Conservation (phyloP, 2,797 vertebrate species). For the Babyrousa celebensis region DNA sequence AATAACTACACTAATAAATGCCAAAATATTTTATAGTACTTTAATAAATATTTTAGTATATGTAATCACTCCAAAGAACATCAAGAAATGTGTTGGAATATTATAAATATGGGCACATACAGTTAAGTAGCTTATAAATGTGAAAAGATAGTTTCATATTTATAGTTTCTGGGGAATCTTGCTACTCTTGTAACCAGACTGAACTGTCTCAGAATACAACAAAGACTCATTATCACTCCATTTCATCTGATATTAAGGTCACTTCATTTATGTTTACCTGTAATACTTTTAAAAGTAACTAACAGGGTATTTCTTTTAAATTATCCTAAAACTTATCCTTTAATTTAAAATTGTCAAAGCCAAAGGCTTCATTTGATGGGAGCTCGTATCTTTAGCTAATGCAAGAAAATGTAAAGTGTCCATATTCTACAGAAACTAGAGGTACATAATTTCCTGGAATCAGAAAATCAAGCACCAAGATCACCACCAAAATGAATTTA, state of each 20-base stretch:
- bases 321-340: conserved; percentile 60
- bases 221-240: conserved; percentile 22
- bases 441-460: conserved; percentile 16
- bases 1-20: conserved; percentile 41
- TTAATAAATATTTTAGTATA: conserved; percentile 42
- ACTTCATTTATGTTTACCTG: conserved; percentile 7
- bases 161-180: conserved; percentile 57
- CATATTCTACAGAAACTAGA: conserved; percentile 58
- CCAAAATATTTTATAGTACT: conserved; percentile 42
- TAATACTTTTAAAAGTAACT: conserved; percentile 56
- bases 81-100: conserved; percentile 44
- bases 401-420: conserved; percentile 39
- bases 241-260: conserved; percentile 23
- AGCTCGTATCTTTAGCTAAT: conserved; percentile 1
- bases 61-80: conserved; percentile 63
- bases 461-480: conserved; percentile 37
- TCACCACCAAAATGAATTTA: conserved; percentile 56
- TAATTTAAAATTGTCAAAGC: conserved; percentile 65
- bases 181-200: neutral
- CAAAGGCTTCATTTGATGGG: conserved; percentile 58
- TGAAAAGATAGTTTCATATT: neutral
- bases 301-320: conserved; percentile 62
- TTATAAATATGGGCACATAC: conserved; percentile 46
- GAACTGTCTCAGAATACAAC: conserved; percentile 44
- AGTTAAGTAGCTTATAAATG: conserved; percentile 29